Conservation (phyloP, 2,888 invertebrate species). For the Phania funesta region DNA sequence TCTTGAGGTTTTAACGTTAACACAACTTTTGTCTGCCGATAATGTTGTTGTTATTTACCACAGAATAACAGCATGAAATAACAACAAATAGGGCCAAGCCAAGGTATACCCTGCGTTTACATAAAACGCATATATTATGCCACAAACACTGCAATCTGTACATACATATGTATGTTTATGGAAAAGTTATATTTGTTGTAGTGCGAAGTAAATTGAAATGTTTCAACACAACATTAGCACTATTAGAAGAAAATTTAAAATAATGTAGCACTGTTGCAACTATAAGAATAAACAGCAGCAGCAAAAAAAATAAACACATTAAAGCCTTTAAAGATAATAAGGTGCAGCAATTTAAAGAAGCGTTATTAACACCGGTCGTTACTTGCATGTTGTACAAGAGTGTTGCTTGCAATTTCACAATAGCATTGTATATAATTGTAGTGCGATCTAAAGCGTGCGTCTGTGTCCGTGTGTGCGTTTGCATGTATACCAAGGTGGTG, state of each 20-base stretch:
- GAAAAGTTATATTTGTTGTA: conserved; percentile 36
- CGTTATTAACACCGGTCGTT: not conserved
- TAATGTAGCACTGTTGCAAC: conserved; percentile 37
- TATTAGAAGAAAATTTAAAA: conserved; percentile 24
- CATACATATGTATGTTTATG: not conserved
- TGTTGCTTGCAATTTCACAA: conserved; percentile 48
- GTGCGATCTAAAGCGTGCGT: not conserved
- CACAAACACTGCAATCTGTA: not conserved
- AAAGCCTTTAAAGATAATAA: not conserved
- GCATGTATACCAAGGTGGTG: conserved; percentile 25
- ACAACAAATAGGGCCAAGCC: conserved; percentile 16
- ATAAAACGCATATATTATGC: too few relatives aligned
- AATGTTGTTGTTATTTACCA: conserved; percentile 33
- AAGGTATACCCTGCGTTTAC: not conserved
- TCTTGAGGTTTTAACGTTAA: too few relatives aligned
- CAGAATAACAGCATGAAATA: conserved; percentile 31
- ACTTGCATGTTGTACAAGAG: conserved; percentile 28
- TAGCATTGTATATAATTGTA: conserved; percentile 50
- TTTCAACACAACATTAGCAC: conserved; percentile 56
- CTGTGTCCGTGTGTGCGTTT: not conserved
- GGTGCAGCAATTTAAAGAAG: not conserved
- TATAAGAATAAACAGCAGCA: conserved; percentile 6
- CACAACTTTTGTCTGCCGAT: conserved; percentile 26
- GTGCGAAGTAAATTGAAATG: conserved; percentile 57
- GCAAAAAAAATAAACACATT: not conserved